Evolutionary conservation across 2,113 vertebrate species (phyloP), one percentile per base, ranked within the genome.

Genomic region (Pungitius pungitius): DNA sequence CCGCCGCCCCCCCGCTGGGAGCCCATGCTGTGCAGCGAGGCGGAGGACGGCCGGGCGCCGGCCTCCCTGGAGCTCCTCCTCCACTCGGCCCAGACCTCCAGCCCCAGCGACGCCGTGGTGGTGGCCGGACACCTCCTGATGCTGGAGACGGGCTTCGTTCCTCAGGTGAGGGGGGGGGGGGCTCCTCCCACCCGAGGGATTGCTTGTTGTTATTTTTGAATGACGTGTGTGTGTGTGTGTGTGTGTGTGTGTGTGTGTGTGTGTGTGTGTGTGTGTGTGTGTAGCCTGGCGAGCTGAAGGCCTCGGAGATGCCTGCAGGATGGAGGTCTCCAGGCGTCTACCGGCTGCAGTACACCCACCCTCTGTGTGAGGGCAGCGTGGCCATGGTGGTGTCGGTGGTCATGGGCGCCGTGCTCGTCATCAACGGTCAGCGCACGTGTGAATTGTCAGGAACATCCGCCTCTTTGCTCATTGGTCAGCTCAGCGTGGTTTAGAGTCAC

Each of bases 11-110:
- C 75, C 55, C 87, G 90, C 18, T 92, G 91, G 0, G 96, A 96
- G 17, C 97, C 97, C 3, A 97, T 99, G 96, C 92, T 99, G 71
- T 98, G 96, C 86, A 93, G 93, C 40, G 97, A 99, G 85, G 93
- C 95, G 0, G 91, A 87, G 73, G 93, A 95, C 0, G 96, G 96
- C 11, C 91, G 93, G 80, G 94, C 95, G 27, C 98, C 98, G 0
- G 95, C 95, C 26, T 95, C 97, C 0, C 85, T 99, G 61, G 95
- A 96, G 90, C 85, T 91, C 22, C 94, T 99, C 15, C 95, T 94
- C 70, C 92, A 94, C 68, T 82, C 91, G 3, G 95, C 95, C 1
- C 83, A 77, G 55, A 93, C 92, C 63, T 61, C 63, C 18, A 88
- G 78, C 37, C 89, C 94, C 77, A 89, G 63, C 0, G 97, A 99